These are phyloP conservation scores for Drosophila niveifrons DNA, from an alignment of 2,888 invertebrate species.

Conservation along the genomic window DNA sequence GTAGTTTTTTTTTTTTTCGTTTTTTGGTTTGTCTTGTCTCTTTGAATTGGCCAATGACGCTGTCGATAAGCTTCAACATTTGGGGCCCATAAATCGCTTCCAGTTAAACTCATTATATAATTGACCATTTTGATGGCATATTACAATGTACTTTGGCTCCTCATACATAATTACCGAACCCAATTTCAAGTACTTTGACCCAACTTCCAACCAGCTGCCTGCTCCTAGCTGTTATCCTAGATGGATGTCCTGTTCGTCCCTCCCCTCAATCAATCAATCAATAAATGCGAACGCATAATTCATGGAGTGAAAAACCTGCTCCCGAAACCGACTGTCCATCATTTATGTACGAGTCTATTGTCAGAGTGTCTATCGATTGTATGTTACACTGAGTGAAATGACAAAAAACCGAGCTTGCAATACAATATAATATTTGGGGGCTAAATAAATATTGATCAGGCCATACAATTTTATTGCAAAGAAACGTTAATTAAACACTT, in stretches of 20 bases:
- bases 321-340: constrained; percentile 15
- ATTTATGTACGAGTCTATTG: constrained; percentile 35
- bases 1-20: background rate
- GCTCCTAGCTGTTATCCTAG: too few relatives aligned
- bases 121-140: constrained; percentile 27
- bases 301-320: constrained; percentile 40
- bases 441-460: too few relatives aligned
- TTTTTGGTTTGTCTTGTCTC: constrained; percentile 32
- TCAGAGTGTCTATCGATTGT: constrained; percentile 53
- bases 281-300: constrained; percentile 72
- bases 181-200: constrained; percentile 2
- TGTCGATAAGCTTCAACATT: constrained; percentile 41
- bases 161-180: constrained; percentile 16
- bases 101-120: constrained; percentile 56
- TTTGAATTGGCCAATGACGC: constrained; percentile 39
- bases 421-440: too few relatives aligned
- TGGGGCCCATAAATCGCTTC: constrained; percentile 55
- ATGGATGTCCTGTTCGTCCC: constrained; percentile 34
- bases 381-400: constrained; percentile 23
- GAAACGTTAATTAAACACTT: too few relatives aligned
- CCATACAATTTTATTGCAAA: too few relatives aligned
- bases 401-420: too few relatives aligned
- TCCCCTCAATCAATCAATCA: too few relatives aligned
- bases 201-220: too few relatives aligned
- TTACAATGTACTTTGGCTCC: constrained; percentile 11